Evolutionary conservation across 2,113 vertebrate genomes (phyloP), one percentile per base, ranked within the genome.

Genomic region (Suncus etruscus): DNA sequence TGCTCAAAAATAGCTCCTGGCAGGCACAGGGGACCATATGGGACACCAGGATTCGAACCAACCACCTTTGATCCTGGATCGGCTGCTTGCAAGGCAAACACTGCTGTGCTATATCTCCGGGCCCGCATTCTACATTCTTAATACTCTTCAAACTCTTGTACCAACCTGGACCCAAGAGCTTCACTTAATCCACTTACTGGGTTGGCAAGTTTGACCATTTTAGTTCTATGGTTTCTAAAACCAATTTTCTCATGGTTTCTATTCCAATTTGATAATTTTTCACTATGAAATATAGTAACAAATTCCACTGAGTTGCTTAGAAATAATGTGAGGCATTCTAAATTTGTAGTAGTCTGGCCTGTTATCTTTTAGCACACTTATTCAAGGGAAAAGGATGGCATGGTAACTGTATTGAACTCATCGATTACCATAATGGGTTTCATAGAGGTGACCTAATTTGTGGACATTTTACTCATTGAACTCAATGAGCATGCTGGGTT

Each of bases 241-340:
- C 7, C 18, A 72, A 24, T 32, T 25, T 89, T 74, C 50, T 72
- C 12, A 18, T 91, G 63, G 5, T 68, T n/a, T 12, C 9, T 16
- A 48, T 45, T 68, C 68, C 5, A 54, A 77, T 90, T 84, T 84
- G 45, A 63, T 58, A 15, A 45, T 70, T 84, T 84, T 68, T 80
- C 75, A 16, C 8, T n/a, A 14, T 48, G 54, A 1, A 61, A 50
- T 66, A 8, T 8, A 72, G 48, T 0, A 73, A 18, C 68, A 77
- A 80, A 78, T 81, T 70, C 25, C 45, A 65, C 65, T 27, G 45
- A 74, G 69, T 63, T n/a, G 81, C 45, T 81, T 63, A 65, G 39
- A 92, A 94, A 66, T 75, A 68, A 63, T 27, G 76, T 20, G 87
- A 89, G 50, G 3, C 5, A 54, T 48, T 68, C 31, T 31, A 73